These are phyloP conservation scores for Albula goreensis DNA, from an alignment of 2,113 vertebrate genomes.

Conservation along the genomic window DNA sequence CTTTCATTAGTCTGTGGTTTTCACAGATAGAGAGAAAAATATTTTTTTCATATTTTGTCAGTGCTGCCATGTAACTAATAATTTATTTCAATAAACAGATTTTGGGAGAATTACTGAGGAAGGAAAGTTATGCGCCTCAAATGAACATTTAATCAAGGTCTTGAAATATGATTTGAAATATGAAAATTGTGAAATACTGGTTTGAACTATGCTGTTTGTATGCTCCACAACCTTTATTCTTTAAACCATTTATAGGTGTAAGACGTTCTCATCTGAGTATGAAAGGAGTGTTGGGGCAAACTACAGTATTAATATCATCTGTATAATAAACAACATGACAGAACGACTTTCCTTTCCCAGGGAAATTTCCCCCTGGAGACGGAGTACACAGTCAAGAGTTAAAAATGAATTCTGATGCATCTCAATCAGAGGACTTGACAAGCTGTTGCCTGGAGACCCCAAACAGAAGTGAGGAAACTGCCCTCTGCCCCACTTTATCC, in stretches of 20 bases:
- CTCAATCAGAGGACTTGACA: not conserved
- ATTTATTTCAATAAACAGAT: not conserved
- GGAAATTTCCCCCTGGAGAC: not conserved
- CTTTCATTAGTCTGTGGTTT: too few relatives aligned
- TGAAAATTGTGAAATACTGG: constrained; percentile 14
- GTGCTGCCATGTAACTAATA: too few relatives aligned
- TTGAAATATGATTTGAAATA: too few relatives aligned
- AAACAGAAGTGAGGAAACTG: not conserved
- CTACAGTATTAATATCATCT: not conserved
- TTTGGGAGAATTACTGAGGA: not conserved
- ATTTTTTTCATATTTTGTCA: too few relatives aligned
- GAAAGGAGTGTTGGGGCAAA: not conserved
- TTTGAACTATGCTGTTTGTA: constrained; percentile 30
- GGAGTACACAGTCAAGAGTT: not conserved
- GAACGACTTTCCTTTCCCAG: not conserved
- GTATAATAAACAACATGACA: not conserved
- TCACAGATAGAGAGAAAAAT: too few relatives aligned
- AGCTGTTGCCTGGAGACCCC: not conserved
- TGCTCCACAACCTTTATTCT: not conserved
- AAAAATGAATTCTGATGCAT: not conserved
- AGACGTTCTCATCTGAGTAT: not conserved
- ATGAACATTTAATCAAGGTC: too few relatives aligned
- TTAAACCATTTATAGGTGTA: not conserved
- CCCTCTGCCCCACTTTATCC: not conserved
- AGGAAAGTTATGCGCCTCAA: too few relatives aligned